A percentile compares a stretch with the other conserved stretches of the same genome.
These are phyloP conservation scores for Saturnia pavonia DNA, from an alignment of 2,888 invertebrate genomes.

Conservation along the genomic window DNA sequence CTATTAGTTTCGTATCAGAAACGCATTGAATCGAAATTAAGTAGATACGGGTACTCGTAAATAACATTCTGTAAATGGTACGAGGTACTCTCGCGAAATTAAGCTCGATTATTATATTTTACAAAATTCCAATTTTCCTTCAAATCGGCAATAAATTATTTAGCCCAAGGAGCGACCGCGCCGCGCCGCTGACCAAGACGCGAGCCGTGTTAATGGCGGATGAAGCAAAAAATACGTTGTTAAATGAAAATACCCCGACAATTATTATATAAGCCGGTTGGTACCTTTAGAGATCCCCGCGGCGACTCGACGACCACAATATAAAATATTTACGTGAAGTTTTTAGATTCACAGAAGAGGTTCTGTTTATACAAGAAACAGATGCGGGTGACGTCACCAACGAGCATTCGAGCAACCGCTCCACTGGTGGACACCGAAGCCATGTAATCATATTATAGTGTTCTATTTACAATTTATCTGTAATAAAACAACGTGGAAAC, in stretches of 20 bases:
- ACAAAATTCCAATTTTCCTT: slow-evolving; percentile 69
- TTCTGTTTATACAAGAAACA: slow-evolving; percentile 11
- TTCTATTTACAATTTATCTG: neutral
- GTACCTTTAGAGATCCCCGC: slow-evolving; percentile 37
- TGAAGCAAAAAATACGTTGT: slow-evolving; percentile 43
- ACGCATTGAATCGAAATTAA: neutral
- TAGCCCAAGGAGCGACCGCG: slow-evolving; percentile 61
- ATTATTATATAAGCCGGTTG: slow-evolving; percentile 56
- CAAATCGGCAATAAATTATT: slow-evolving; percentile 70
- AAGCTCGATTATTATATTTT: slow-evolving; percentile 38
- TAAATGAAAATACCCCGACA: slow-evolving; percentile 66
- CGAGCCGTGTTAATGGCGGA: slow-evolving; percentile 53
- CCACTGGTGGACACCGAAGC: neutral
- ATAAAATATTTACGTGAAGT: neutral
- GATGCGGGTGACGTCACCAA: neutral
- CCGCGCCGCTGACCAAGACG: slow-evolving; percentile 55
- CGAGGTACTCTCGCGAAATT: slow-evolving; percentile 41
- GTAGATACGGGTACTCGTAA: slow-evolving; percentile 28
- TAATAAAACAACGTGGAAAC: neutral
- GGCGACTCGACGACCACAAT: slow-evolving; percentile 20
- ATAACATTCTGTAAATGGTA: slow-evolving; percentile 45
- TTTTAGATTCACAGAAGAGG: neutral
- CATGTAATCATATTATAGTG: neutral
- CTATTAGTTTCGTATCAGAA: neutral
- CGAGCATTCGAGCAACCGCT: neutral